Percentiles rank a stretch among this genome's conserved stretches.
Evolutionary conservation across 2,113 vertebrate species (phyloP).

Genomic region (Lates calcarifer): DNA sequence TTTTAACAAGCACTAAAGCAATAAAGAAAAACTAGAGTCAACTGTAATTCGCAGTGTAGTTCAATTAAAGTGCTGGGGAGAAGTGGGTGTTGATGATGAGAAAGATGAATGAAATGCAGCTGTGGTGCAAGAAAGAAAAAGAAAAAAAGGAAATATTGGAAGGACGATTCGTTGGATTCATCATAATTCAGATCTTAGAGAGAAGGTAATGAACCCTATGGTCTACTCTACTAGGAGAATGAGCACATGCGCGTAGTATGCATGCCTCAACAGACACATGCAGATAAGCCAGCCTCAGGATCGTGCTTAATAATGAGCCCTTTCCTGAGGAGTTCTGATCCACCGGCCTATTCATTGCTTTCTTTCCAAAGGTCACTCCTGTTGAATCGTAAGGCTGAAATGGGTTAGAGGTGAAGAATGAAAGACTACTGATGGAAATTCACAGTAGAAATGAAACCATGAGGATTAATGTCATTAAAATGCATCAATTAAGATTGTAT

Average conservation of each 20-base stretch:
- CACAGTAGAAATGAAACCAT: slow-evolving; percentile 12
- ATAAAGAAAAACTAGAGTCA: too few relatives aligned
- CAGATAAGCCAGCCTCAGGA: background rate
- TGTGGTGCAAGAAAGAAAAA: background rate
- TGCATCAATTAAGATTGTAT: slow-evolving; percentile 43
- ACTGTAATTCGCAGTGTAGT: background rate
- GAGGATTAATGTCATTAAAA: slow-evolving; percentile 39
- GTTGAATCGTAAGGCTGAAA: slow-evolving; percentile 17
- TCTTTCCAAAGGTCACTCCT: slow-evolving; percentile 26
- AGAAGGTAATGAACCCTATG: slow-evolving; percentile 1
- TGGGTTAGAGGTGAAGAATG: slow-evolving; percentile 9
- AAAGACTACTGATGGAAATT: slow-evolving; percentile 24
- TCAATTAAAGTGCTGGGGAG: background rate
- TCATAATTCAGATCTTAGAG: slow-evolving; percentile 14
- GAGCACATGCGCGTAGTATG: background rate
- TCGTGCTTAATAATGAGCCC: background rate
- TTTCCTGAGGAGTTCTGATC: background rate
- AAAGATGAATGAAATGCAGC: slow-evolving; percentile 2
- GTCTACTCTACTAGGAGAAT: background rate
- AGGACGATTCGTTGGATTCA: slow-evolving; percentile 33
- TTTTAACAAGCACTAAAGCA: too few relatives aligned
- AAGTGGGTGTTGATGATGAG: too few relatives aligned
- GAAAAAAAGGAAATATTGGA: background rate
- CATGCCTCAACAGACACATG: background rate
- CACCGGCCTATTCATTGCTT: background rate